Evolutionary conservation across 2,888 invertebrate species (phyloP), one percentile per base, ranked within the genome.

Genomic region (Ischnura elegans): DNA sequence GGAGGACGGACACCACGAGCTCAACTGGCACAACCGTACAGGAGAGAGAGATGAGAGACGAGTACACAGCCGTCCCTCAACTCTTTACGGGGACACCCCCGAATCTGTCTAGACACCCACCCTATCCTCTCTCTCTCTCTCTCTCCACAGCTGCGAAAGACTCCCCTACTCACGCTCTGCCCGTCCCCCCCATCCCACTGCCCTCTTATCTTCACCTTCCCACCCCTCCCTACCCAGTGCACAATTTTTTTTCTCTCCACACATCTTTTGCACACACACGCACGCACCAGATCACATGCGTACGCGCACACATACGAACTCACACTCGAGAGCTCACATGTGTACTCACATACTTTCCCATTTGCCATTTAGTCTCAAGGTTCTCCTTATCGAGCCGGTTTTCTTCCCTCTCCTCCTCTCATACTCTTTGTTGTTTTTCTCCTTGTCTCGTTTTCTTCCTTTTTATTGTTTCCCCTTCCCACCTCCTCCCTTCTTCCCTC

Each of bases 321-420:
- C 47, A 47, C 6, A 47, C 47, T 16, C 47, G 16, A 47, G 25
- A 19, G 61, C 61, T n/a, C n/a, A 36, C 76, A 76, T 8, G 36
- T 36, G 36, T 76, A 76, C 76, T 29, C 76, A 76, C 76, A 51
- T 36, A 51, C n/a, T 61, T 25, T 87, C 51, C 55, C 87, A 55
- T 55, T 87, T 55, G 36, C 55, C 55, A 55, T 90, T 90, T 61
- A 61, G 42, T 90, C 90, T 90, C 90, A 90, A 90, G 90, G 90
- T 90, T 90, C 61, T 61, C 87, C 90, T 90, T 90, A 90, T 90
- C 90, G 90, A 90, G 90, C 61, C 55, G 55, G 55, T 43, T 61
- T 90, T 76, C 76, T 76, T 76, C 76, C 25, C 25, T 61, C 61
- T 16, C 61, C n/a, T n/a, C 36, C 87, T 55, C 36, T 55, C n/a